A percentile compares a stretch with the other conserved stretches of the same genome.
phyloP scores from a whole-genome alignment of 2,888 invertebrate genomes.

The Leucophenga montana region DNA sequence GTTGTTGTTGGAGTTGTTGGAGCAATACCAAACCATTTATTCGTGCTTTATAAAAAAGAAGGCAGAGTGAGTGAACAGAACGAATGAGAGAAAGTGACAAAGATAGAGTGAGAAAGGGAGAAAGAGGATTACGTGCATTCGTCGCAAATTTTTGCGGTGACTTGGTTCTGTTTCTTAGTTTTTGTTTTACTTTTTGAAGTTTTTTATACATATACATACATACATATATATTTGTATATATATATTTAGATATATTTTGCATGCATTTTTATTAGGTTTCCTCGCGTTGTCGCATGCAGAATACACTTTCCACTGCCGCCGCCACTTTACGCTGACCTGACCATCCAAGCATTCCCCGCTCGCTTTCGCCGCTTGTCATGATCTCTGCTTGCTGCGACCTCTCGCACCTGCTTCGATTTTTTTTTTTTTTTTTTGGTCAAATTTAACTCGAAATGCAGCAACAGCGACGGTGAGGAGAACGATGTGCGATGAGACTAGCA shows the following conservation, averaged over 20 bases:
- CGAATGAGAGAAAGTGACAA: too few relatives aligned
- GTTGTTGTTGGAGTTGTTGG: background rate
- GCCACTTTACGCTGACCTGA: background rate
- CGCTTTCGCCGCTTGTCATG: too few relatives aligned
- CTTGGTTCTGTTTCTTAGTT: slow-evolving; percentile 51
- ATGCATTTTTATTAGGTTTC: slow-evolving; percentile 57
- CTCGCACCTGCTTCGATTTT: background rate
- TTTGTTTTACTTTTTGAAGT: background rate
- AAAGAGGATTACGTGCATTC: slow-evolving; percentile 36
- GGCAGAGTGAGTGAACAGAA: too few relatives aligned
- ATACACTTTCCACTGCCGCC: background rate
- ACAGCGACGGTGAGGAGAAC: slow-evolving; percentile 7
- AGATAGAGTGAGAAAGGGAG: background rate
- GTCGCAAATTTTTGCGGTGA: slow-evolving; percentile 56
- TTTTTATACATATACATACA: background rate
- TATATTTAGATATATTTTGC: slow-evolving; percentile 15
- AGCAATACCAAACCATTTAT: background rate
- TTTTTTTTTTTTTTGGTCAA: too few relatives aligned
- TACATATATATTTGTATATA: slow-evolving; percentile 20
- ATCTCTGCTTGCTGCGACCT: background rate
- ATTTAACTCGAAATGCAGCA: background rate
- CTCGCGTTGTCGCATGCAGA: slow-evolving; percentile 1
- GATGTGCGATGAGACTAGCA: background rate
- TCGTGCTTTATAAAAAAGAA: background rate
- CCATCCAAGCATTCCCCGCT: too few relatives aligned